Base-by-base conservation (phyloP, 2,113 vertebrate genomes). In the Equus quagga region DNA sequence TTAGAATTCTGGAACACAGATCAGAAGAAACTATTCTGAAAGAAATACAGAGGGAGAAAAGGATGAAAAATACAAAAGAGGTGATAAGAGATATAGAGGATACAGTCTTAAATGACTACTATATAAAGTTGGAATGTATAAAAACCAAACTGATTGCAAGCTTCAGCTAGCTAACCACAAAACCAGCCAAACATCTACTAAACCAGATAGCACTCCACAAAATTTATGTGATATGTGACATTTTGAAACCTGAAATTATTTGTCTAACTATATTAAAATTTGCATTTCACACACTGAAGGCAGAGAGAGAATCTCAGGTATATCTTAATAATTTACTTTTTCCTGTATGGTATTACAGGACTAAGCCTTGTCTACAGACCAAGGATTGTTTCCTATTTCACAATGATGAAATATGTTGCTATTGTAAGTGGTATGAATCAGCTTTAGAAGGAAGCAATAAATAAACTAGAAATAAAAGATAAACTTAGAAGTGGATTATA, bases 391-490 rank as follows among this genome's bases (percentile, higher is more conserved):
- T 86, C 49, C 58, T 67, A 69, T 36, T 76, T 76, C 36, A 67
- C 69, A 69, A 49, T 36, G 33, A 76, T 28, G 73, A 78, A n/a
- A 78, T 60, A 11, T 78, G 51, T 91, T 90, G 15, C 31, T 78
- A 84, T 78, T 69, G 1, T 78, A 84, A 84, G 13, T 41, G 17
- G 24, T 33, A n/a, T 78, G 41, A 67, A 84, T 78, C 49, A 33
- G 8, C 46, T 84, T 69, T 18, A 49, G 17, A 92, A 64, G 82
- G 70, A 73, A 72, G 14, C 56, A 76, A 78, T 84, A 49, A 76
- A 78, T 84, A 49, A 90, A 91, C 28, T 56, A 86, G 81, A 89
- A 82, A 88, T 78, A 84, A 87, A 67, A 24, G 73, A 62, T 62
- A 65, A 51, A 67, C 44, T 54, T 84, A 73, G 33, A 56, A 83